A percentile compares a stretch with the other conserved stretches of the same genome.
Conservation (phyloP, 2,888 invertebrate genomes). For the Sepiola atlantica region DNA sequence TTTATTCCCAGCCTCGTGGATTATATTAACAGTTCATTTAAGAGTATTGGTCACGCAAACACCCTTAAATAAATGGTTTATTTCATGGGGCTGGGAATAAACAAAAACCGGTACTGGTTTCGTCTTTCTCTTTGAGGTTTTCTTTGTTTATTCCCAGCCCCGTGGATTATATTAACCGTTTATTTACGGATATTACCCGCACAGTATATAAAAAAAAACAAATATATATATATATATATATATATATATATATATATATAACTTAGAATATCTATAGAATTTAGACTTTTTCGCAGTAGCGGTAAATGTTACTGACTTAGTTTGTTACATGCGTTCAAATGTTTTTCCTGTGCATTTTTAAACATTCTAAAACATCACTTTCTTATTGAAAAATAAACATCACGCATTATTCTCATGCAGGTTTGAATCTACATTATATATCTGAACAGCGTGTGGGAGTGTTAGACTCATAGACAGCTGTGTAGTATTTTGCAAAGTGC, state of each 20-base stretch:
- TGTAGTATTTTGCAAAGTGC: not conserved
- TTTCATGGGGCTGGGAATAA: not conserved
- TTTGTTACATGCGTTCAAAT: not conserved
- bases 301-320: too few species aligned
- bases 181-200: not conserved
- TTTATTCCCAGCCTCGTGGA: too few species aligned
- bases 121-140: too few species aligned
- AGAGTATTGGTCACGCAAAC: too few species aligned
- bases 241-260: not conserved
- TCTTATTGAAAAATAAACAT: not conserved
- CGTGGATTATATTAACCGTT: too few species aligned
- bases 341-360: not conserved
- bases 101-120: not conserved
- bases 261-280: too few species aligned
- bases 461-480: not conserved
- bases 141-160: too few species aligned
- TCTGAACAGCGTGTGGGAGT: not conserved
- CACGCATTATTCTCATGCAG: not conserved
- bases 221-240: not conserved
- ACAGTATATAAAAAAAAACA: too few species aligned
- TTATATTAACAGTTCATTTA: too few species aligned
- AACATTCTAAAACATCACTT: not conserved
- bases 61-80: too few species aligned
- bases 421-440: not conserved
- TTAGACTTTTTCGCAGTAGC: too few species aligned